Evolutionary conservation across 1,140 invertebrate species (phyloP).

Genomic region (Cataglyphis hispanica): DNA sequence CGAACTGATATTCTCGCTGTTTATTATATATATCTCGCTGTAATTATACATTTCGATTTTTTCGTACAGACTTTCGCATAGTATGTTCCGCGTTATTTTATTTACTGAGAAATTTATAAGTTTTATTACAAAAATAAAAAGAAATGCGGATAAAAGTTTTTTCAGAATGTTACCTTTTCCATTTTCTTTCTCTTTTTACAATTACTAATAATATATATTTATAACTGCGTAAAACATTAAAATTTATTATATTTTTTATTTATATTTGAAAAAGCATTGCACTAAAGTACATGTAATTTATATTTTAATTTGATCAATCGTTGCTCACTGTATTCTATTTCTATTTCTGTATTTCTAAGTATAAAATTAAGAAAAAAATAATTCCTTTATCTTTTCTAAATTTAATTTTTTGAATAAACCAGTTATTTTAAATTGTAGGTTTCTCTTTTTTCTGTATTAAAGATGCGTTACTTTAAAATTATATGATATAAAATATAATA

Average conservation of each 20-base stretch:
- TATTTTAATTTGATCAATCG: not conserved
- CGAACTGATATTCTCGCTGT: not conserved
- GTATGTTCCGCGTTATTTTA: not conserved
- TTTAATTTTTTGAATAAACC: not conserved
- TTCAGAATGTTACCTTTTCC: not conserved
- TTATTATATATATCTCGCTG: too few species aligned
- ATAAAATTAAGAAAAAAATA: not conserved
- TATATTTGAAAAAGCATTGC: not conserved
- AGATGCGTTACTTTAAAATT: too few species aligned
- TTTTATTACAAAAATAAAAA: not conserved
- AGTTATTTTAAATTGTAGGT: not conserved
- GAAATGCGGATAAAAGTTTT: not conserved
- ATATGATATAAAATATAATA: too few species aligned
- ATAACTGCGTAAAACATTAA: not conserved
- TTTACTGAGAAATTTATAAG: not conserved
- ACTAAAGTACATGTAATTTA: too few species aligned
- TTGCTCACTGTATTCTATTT: not conserved
- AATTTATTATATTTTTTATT: constrained; percentile 16
- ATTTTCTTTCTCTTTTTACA: not conserved
- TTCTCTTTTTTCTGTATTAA: not conserved
- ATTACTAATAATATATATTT: not conserved
- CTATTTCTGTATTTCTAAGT: not conserved
- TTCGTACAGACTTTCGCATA: not conserved
- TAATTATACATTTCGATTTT: not conserved
- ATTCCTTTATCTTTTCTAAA: not conserved